Conservation (phyloP, 2,113 vertebrate genomes). For the Prunella fulvescens region DNA sequence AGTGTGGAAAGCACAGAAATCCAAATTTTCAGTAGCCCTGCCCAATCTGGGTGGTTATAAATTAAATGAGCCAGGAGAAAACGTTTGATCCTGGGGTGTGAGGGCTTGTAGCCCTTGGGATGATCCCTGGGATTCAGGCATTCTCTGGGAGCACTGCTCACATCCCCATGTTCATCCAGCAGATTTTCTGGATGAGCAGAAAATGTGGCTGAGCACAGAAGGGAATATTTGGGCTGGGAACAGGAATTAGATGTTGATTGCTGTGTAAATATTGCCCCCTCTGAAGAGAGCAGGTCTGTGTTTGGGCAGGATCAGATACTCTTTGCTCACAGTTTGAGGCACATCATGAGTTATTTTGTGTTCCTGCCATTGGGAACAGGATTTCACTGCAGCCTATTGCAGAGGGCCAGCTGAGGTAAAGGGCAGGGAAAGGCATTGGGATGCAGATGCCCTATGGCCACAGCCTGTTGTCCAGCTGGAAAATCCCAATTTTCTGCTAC, state of each 20-base stretch:
- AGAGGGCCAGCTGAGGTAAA: slow-evolving; percentile 43
- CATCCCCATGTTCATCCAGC: accelerated
- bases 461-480: not conserved
- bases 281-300: slow-evolving; percentile 2
- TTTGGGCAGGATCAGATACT: not conserved
- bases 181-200: not conserved
- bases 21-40: not conserved
- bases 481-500: not conserved
- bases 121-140: not conserved
- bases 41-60: not conserved
- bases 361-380: not conserved
- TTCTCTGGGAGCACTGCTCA: not conserved
- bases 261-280: slow-evolving; percentile 15
- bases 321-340: slow-evolving; percentile 43
- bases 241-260: not conserved
- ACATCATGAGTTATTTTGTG: slow-evolving; percentile 36
- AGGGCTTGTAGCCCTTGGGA: not conserved
- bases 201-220: not conserved
- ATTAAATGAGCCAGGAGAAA: not conserved
- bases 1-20: not conserved
- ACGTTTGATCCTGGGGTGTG: not conserved
- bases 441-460: not conserved
- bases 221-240: not conserved
- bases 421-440: not conserved
- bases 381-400: not conserved